Conservation (phyloP, 2,113 vertebrate species). For the Xyliphius kryptos region DNA sequence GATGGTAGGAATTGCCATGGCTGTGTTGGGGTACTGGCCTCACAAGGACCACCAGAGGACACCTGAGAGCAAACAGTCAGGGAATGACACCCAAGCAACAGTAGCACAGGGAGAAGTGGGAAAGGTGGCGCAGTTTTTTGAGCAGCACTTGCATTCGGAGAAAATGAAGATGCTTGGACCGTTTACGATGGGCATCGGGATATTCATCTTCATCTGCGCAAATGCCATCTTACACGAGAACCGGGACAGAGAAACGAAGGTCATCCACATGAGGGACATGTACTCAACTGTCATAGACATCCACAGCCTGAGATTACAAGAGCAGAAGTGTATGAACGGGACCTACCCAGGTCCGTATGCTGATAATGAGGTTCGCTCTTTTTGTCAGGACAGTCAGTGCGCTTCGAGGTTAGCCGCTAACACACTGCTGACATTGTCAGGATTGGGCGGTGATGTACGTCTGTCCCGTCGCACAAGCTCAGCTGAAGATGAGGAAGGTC, state of each 20-base stretch:
- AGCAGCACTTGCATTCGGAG: constrained; percentile 85
- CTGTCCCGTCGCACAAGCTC: constrained; percentile 64
- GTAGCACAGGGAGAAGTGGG: constrained; percentile 61
- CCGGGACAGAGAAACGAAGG: constrained; percentile 95
- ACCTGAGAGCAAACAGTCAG: constrained; percentile 48
- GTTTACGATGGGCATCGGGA: constrained; percentile 98
- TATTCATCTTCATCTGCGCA: constrained; percentile 97
- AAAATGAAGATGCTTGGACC: constrained; percentile 98
- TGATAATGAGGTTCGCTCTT: constrained; percentile 64
- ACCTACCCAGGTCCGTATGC: constrained; percentile 58
- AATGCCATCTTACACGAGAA: constrained; percentile 98
- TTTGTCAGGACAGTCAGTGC: constrained; percentile 57
- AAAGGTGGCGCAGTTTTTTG: constrained; percentile 77
- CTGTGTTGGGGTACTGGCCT: constrained; percentile 95
- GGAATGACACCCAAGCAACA: no score
- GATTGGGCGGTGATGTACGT: constrained; percentile 48
- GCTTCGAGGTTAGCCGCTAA: constrained; percentile 71
- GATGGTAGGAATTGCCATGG: constrained; percentile 87
- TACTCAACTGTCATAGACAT: constrained; percentile 98
- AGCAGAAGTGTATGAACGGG: constrained; percentile 75
- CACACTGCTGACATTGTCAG: constrained; percentile 71
- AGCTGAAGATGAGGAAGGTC: constrained; percentile 76
- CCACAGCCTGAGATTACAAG: constrained; percentile 80
- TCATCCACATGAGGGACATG: constrained; percentile 98
- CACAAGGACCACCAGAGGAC: constrained; percentile 66